phyloP scores from a whole-genome alignment of 2,888 invertebrate species.

The Tridacna gigas region DNA sequence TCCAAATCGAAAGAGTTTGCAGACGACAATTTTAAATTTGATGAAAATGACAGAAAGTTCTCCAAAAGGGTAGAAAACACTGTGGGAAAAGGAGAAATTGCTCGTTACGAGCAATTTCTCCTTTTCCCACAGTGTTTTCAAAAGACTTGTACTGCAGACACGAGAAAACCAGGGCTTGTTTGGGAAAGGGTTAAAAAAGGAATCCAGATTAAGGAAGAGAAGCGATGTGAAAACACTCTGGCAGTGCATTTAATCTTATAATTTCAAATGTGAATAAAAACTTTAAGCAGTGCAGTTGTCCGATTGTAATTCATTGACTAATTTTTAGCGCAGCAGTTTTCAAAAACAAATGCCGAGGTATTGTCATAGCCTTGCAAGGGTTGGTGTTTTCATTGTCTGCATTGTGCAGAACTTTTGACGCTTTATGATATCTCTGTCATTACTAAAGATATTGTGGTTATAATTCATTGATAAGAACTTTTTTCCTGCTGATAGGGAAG shows the following conservation, averaged over 20 bases:
- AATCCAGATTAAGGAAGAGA: no score
- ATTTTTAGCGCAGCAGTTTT: not conserved
- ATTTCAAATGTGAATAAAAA: no score
- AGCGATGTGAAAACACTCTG: no score
- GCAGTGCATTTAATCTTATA: no score
- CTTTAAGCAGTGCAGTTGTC: no score
- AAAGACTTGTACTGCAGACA: not conserved
- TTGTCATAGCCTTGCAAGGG: not conserved
- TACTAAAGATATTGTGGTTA: no score
- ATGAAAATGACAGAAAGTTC: not conserved
- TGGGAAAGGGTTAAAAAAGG: not conserved
- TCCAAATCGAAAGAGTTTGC: not conserved
- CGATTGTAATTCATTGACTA: no score
- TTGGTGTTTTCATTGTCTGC: no score
- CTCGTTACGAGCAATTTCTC: not conserved
- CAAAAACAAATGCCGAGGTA: not conserved
- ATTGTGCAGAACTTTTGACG: no score
- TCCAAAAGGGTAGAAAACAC: not conserved
- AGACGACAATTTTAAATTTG: not conserved
- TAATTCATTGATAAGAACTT: not conserved
- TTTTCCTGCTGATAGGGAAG: constrained; percentile 55
- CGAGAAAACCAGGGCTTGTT: not conserved
- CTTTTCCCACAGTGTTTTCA: no score
- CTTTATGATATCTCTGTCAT: no score
- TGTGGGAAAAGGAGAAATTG: not conserved